phyloP scores from a whole-genome alignment of 2,888 invertebrate species.

The Lithosia quadra region DNA sequence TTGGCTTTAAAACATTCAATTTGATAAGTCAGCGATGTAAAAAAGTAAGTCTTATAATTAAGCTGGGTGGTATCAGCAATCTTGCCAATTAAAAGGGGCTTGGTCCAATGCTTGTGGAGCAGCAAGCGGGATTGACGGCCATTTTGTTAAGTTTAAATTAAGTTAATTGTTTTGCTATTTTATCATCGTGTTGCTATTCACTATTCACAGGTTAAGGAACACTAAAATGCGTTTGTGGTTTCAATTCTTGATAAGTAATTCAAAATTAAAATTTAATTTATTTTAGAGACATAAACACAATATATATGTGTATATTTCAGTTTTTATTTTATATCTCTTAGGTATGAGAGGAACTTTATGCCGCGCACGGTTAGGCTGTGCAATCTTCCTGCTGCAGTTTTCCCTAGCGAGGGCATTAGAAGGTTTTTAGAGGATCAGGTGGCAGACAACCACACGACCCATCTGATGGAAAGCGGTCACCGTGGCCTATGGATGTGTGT shows the following conservation, averaged over 20 bases:
- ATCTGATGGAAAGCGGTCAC: too few relatives aligned
- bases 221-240: neutral
- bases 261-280: too few relatives aligned
- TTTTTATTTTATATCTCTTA: too few relatives aligned
- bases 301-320: too few relatives aligned
- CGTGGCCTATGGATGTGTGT: too few relatives aligned
- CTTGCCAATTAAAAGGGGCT: slow-evolving; percentile 42
- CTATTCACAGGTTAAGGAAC: neutral
- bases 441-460: too few relatives aligned
- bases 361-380: too few relatives aligned
- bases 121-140: slow-evolving; percentile 36
- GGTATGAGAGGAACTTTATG: too few relatives aligned
- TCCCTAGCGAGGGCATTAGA: too few relatives aligned
- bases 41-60: slow-evolving; percentile 43
- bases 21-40: slow-evolving; percentile 32
- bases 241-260: neutral
- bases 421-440: too few relatives aligned
- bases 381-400: too few relatives aligned
- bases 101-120: slow-evolving; percentile 35
- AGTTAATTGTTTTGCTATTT: slow-evolving; percentile 37
- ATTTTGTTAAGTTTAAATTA: slow-evolving; percentile 31
- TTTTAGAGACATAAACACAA: too few relatives aligned
- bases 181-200: neutral
- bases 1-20: slow-evolving; percentile 19
- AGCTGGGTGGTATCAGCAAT: slow-evolving; percentile 33